Percentiles rank a stretch among this genome's conserved stretches.
Conservation (phyloP, 2,888 invertebrate species). For the Shargacucullia verbasci region DNA sequence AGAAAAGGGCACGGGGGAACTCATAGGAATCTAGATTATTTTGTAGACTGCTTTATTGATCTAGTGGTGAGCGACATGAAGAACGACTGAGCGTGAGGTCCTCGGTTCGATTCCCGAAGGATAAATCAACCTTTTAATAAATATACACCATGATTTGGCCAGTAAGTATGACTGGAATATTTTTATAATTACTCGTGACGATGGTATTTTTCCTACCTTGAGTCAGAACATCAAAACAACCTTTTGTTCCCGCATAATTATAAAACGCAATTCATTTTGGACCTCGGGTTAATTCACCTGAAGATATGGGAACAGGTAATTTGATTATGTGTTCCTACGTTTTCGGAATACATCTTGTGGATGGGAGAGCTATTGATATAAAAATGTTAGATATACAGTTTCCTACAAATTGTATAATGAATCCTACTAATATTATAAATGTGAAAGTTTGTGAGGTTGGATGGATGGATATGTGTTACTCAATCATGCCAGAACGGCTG, state of each 20-base stretch:
- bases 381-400: too few relatives aligned
- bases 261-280: constrained; percentile 24
- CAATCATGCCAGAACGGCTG: too few relatives aligned
- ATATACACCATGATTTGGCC: neutral
- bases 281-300: constrained; percentile 8
- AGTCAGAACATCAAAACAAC: constrained; percentile 17
- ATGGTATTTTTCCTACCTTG: neutral
- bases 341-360: constrained; percentile 14
- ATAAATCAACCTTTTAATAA: neutral
- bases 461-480: too few relatives aligned
- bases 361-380: neutral
- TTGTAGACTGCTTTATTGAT: too few relatives aligned
- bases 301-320: constrained; percentile 21
- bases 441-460: too few relatives aligned
- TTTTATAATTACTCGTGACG: constrained; percentile 1
- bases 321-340: constrained; percentile 12
- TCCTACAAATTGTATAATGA: too few relatives aligned
- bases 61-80: too few relatives aligned
- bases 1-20: too few relatives aligned
- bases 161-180: neutral
- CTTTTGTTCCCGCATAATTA: constrained; percentile 29
- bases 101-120: too few relatives aligned
- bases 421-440: too few relatives aligned
- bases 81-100: too few relatives aligned
- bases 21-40: too few relatives aligned